These are phyloP conservation scores for Hydrochoerus hydrochaeris DNA, from an alignment of 2,113 vertebrate species.

Conservation along the genomic window DNA sequence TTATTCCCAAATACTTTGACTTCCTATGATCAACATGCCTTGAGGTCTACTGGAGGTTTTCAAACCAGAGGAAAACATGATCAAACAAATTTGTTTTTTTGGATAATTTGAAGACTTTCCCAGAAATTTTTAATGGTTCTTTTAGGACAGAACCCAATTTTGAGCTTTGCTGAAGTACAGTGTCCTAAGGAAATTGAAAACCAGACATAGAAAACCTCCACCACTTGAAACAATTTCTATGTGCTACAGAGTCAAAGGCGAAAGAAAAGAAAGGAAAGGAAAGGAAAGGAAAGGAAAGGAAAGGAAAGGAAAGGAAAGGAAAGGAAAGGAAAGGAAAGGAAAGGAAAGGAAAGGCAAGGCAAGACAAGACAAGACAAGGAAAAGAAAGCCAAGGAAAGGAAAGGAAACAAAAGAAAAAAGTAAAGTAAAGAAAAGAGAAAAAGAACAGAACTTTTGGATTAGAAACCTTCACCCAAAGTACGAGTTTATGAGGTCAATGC, in stretches of 20 bases:
- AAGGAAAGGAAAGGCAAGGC: not conserved
- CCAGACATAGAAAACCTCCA: not conserved
- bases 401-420: not conserved
- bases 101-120: not conserved
- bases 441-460: not conserved
- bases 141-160: not conserved
- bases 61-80: not conserved
- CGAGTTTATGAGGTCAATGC: not conserved
- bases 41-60: not conserved
- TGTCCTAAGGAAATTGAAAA: not conserved
- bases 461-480: not conserved
- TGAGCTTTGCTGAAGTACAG: not conserved
- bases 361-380: too few relatives aligned
- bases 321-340: too few relatives aligned
- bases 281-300: not conserved
- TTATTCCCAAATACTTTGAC: not conserved
- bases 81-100: not conserved
- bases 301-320: not conserved
- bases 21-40: not conserved
- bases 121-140: not conserved
- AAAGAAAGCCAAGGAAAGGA: too few relatives aligned
- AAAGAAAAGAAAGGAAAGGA: not conserved
- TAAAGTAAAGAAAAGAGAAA: not conserved
- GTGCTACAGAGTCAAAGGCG: not conserved
- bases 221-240: not conserved